These are phyloP conservation scores for Polietes domitor DNA, from an alignment of 2,888 invertebrate species.

Conservation along the genomic window DNA sequence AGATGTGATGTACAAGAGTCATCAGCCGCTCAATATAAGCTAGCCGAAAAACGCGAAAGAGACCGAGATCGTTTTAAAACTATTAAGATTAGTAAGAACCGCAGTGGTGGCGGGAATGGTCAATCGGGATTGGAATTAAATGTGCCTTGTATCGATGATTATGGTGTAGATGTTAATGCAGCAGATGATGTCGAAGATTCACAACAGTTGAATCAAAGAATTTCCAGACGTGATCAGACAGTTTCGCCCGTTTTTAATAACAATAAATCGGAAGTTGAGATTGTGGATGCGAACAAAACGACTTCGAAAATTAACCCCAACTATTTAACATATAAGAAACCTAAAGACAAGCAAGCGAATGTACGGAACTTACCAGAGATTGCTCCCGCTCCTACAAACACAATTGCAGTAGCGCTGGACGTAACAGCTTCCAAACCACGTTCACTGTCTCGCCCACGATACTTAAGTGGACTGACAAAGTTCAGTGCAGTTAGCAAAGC, in stretches of 20 bases:
- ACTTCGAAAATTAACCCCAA: slow-evolving; percentile 70
- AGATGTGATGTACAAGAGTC: slow-evolving; percentile 13
- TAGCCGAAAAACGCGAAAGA: slow-evolving; percentile 75
- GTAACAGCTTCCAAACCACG: slow-evolving; percentile 70
- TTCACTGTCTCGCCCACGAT: slow-evolving; percentile 79
- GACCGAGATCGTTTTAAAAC: slow-evolving; percentile 81
- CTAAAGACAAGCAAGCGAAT: slow-evolving; percentile 73
- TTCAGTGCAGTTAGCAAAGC: slow-evolving; percentile 76
- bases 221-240: slow-evolving; percentile 74
- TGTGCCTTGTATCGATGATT: slow-evolving; percentile 80
- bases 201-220: slow-evolving; percentile 63
- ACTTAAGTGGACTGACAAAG: slow-evolving; percentile 77
- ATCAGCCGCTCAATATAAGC: slow-evolving; percentile 68
- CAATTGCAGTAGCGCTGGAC: slow-evolving; percentile 45
- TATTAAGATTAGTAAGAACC: slow-evolving; percentile 77
- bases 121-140: slow-evolving; percentile 72
- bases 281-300: slow-evolving; percentile 42
- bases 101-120: slow-evolving; percentile 50
- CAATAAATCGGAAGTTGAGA: slow-evolving; percentile 70
- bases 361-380: slow-evolving; percentile 62
- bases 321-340: slow-evolving; percentile 78
- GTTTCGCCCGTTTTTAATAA: slow-evolving; percentile 68
- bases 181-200: slow-evolving; percentile 31
- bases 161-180: slow-evolving; percentile 59
- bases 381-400: slow-evolving; percentile 47